Percentiles rank a stretch among this genome's conserved stretches.
These are phyloP conservation scores for Andrena bucephala DNA, from an alignment of 2,888 invertebrate genomes.

Conservation along the genomic window DNA sequence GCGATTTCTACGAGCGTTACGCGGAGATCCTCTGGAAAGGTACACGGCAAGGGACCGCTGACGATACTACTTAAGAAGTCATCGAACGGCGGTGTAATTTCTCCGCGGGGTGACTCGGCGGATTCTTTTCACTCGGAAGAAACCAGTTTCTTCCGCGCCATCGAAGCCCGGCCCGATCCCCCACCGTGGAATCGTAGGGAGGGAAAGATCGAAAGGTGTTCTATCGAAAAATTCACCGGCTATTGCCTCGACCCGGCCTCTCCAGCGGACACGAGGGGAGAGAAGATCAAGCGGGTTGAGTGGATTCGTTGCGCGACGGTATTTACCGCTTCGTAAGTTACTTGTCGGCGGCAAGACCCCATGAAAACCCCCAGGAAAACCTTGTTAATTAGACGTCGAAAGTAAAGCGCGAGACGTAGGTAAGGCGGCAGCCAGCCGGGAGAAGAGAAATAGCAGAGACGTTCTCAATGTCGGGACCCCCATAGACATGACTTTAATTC, in stretches of 20 bases:
- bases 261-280: background rate
- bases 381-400: conserved; percentile 71
- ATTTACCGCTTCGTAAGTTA: conserved; percentile 52
- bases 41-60: conserved; percentile 15
- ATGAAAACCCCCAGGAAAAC: conserved; percentile 60
- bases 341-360: conserved; percentile 48
- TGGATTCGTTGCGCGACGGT: conserved; percentile 43
- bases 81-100: conserved; percentile 56
- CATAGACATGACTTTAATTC: conserved; percentile 62
- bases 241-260: background rate
- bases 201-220: conserved; percentile 44
- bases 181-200: background rate
- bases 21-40: background rate
- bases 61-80: conserved; percentile 64
- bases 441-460: conserved; percentile 53
- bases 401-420: conserved; percentile 58
- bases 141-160: conserved; percentile 66
- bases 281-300: background rate
- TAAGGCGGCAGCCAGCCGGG: conserved; percentile 33
- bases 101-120: conserved; percentile 63
- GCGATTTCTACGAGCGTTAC: conserved; percentile 5
- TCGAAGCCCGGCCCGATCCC: conserved; percentile 12
- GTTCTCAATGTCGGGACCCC: conserved; percentile 58
- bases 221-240: conserved; percentile 39
- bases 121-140: conserved; percentile 66